Conservation (phyloP, 30 jellyfish, hydroid and myxozoan genomes). For the Morbakka virulenta region DNA sequence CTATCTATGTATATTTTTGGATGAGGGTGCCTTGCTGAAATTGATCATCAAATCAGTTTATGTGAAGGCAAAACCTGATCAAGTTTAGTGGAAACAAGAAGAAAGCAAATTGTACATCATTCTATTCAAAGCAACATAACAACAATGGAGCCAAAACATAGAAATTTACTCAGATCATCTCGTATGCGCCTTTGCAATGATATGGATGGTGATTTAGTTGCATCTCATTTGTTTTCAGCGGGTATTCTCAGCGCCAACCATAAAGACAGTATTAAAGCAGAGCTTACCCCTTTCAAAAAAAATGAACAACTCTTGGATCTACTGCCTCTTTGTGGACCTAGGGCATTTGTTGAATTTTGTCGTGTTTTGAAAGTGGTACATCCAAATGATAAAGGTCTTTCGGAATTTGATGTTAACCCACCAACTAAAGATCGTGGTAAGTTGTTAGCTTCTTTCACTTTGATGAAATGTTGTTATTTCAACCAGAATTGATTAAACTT, state of each 20-base stretch:
- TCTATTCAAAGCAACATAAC: too few species aligned
- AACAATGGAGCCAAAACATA: slow-evolving; percentile 77
- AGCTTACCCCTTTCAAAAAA: slow-evolving; percentile 44
- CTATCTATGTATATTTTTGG: too few species aligned
- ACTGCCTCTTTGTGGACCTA: slow-evolving; percentile 70
- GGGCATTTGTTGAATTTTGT: slow-evolving; percentile 66
- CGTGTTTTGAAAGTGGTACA: slow-evolving; percentile 22
- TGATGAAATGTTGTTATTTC: too few species aligned
- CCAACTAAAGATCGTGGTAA: neutral
- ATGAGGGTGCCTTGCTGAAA: too few species aligned
- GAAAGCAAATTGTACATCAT: too few species aligned
- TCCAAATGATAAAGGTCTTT: neutral
- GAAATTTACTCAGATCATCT: slow-evolving; percentile 62
- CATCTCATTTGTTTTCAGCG: slow-evolving; percentile 33
- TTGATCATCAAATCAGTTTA: too few species aligned
- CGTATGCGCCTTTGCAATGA: slow-evolving; percentile 67
- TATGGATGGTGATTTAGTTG: slow-evolving; percentile 68
- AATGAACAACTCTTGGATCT: slow-evolving; percentile 81
- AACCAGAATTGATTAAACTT: too few species aligned
- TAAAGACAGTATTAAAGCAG: slow-evolving; percentile 41
- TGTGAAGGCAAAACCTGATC: too few species aligned
- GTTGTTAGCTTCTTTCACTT: neutral
- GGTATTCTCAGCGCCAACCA: slow-evolving; percentile 69
- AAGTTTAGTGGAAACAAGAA: too few species aligned
- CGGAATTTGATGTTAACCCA: neutral